These are phyloP conservation scores for Rhea pennata DNA, from an alignment of 2,113 vertebrate species.

Conservation along the genomic window DNA sequence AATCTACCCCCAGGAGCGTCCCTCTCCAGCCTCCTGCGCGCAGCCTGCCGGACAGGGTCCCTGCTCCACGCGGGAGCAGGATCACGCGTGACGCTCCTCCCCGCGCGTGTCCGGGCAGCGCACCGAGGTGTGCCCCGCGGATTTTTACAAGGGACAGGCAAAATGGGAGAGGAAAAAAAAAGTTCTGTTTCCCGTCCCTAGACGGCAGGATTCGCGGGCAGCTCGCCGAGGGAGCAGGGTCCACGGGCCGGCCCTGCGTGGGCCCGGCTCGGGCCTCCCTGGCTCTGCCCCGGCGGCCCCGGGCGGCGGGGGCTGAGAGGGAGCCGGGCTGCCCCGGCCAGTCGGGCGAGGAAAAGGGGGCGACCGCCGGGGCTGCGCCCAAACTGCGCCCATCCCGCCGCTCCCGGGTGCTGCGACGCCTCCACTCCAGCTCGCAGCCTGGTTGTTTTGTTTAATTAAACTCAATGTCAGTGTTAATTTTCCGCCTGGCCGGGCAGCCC, in stretches of 20 bases:
- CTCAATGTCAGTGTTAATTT: conserved; percentile 77
- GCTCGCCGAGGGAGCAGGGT: background rate
- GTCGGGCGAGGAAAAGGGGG: background rate
- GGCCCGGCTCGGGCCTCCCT: background rate
- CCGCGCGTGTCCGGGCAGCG: no score
- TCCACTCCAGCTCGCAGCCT: conserved; percentile 23
- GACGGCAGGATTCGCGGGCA: background rate
- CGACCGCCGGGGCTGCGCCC: background rate
- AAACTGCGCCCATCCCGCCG: background rate
- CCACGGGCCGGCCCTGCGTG: no score
- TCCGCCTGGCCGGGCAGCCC: conserved; percentile 68
- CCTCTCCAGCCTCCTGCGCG: accelerated
- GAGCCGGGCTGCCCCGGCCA: background rate
- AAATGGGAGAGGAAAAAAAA: background rate
- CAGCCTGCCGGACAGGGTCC: background rate
- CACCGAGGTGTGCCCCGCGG: background rate
- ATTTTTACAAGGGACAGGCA: background rate
- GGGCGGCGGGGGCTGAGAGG: background rate
- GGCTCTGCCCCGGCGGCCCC: background rate
- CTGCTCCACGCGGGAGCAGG: background rate
- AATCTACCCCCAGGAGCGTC: background rate
- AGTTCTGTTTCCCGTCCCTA: background rate
- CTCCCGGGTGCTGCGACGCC: conserved; percentile 44
- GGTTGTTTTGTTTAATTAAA: conserved; percentile 78
- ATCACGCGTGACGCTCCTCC: background rate